Evolutionary conservation across 2,888 invertebrate genomes (phyloP), one percentile per base, ranked within the genome.

Genomic region (Melangyna quadrimaculata): DNA sequence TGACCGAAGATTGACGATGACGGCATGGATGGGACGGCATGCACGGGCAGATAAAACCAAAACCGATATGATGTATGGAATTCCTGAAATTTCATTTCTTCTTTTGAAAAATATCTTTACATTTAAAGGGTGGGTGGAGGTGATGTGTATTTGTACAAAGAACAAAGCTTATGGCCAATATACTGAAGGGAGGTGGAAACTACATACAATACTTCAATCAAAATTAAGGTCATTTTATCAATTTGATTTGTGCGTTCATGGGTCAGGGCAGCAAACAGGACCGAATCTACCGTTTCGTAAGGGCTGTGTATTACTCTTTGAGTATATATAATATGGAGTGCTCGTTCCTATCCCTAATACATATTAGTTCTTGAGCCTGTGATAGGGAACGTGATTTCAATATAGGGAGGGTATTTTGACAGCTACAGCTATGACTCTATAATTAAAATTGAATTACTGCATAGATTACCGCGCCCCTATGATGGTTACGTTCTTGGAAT

Each of bases 21-120:
- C n/a, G n/a, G n/a, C n/a, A n/a, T n/a, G n/a, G n/a, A n/a, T n/a
- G n/a, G n/a, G n/a, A n/a, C n/a, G n/a, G n/a, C n/a, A n/a, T n/a
- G n/a, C 14, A 32, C 1, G 57, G 32, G 19, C 32, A 24, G 7
- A 24, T 51, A 6, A 37, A 22, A 22, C 59, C 59, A 59, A 59
- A 59, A 29, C 35, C 19, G 2, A 35, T 59, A 14, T 59, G 59
- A 59, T 59, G 22, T 35, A 59, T 17, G 35, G 59, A 59, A 59
- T 59, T 59, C 22, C 19, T 35, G 7, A 19, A 59, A 59, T 59
- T 59, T 59, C 59, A 35, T 59, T 59, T 55, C 55, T 55, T 55
- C 32, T 55, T 5, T n/a, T n/a, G n/a, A n/a, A n/a, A 29, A 32
- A 55, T 55, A 29, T 17, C 17, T 32, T 5, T 12, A 5, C 6